Conservation (phyloP, 1,140 invertebrate species). For the Brachionus sp. region DNA sequence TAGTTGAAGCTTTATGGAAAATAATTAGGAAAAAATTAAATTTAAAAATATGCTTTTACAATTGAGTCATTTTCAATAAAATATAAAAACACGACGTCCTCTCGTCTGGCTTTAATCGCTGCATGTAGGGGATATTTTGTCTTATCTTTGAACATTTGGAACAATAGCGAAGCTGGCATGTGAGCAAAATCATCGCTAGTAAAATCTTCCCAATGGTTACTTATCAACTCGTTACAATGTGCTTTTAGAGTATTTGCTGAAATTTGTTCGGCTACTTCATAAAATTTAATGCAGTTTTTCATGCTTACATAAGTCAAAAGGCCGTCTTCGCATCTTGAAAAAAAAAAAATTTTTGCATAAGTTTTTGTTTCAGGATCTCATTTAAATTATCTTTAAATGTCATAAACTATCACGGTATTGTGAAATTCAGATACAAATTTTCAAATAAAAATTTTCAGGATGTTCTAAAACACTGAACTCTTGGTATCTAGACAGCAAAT, state of each 20-base stretch:
- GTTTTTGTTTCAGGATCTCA: no score
- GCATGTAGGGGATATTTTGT: constrained; percentile 81
- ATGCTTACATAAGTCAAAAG: constrained; percentile 79
- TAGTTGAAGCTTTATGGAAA: constrained; percentile 9
- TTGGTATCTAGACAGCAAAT: no score
- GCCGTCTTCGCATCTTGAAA: constrained; percentile 80
- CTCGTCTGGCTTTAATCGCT: constrained; percentile 76
- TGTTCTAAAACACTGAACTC: no score
- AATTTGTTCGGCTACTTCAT: constrained; percentile 85
- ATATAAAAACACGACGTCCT: constrained; percentile 90
- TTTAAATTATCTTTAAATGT: no score
- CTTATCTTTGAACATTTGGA: constrained; percentile 84
- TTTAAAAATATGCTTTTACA: constrained; percentile 63
- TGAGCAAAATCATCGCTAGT: constrained; percentile 82
- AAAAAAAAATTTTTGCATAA: no score
- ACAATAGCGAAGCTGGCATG: constrained; percentile 82
- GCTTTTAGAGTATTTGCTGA: constrained; percentile 72
- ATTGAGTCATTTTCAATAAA: constrained; percentile 80
- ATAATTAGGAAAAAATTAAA: background rate
- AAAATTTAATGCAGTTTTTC: constrained; percentile 82
- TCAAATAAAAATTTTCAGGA: no score
- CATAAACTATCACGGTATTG: no score
- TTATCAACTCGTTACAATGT: constrained; percentile 83
- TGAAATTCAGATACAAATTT: no score
- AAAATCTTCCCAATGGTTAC: constrained; percentile 88